Evolutionary conservation across 1,140 invertebrate species (phyloP).

Genomic region (Cotesia typhae): DNA sequence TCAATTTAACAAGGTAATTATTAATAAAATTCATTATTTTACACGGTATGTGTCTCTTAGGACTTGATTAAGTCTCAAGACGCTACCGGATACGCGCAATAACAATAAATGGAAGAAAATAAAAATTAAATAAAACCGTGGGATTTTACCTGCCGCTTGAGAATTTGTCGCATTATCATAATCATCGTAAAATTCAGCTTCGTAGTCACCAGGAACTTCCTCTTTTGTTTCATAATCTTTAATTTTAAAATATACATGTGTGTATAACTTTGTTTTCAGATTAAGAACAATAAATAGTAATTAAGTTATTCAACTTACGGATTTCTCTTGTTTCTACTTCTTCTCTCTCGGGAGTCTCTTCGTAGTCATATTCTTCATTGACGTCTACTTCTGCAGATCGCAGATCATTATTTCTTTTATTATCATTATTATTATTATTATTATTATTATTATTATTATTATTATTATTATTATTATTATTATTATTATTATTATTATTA

Average conservation of each 20-base stretch:
- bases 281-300: constrained; percentile 4
- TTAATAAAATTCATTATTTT: too few relatives aligned
- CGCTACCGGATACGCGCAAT: constrained; percentile 22
- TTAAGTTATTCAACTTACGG: constrained; percentile 2
- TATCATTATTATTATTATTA: too few relatives aligned
- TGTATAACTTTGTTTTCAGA: not conserved
- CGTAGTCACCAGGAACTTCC: constrained; percentile 42
- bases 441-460: too few relatives aligned
- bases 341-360: constrained; percentile 11
- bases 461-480: too few relatives aligned
- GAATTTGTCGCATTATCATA: constrained; percentile 52
- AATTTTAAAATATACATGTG: constrained; percentile 16
- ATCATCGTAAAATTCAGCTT: constrained; percentile 52
- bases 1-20: too few relatives aligned
- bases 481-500: too few relatives aligned
- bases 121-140: constrained; percentile 29
- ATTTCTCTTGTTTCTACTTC: not conserved
- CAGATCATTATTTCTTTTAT: too few relatives aligned
- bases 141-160: constrained; percentile 39
- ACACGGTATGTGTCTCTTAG: too few relatives aligned
- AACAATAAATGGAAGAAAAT: not conserved
- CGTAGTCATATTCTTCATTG: constrained; percentile 36
- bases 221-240: constrained; percentile 39
- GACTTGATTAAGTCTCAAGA: too few relatives aligned
- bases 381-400: constrained; percentile 25